Evolutionary conservation across 1,140 invertebrate genomes (phyloP).

Genomic region (Pectinophora gossypiella): DNA sequence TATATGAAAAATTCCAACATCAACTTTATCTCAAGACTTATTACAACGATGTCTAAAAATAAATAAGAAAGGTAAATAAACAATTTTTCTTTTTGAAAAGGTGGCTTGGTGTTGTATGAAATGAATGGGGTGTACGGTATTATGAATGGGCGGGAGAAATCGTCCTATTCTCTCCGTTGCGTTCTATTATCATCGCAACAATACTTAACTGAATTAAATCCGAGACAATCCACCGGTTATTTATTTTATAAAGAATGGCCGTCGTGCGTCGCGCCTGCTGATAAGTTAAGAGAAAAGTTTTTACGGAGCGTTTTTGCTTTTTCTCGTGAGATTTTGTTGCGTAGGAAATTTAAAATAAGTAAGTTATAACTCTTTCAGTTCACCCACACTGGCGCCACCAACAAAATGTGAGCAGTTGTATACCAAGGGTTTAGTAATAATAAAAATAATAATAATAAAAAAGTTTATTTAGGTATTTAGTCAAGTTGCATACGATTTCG

Average conservation of each 20-base stretch:
- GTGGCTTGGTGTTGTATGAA: neutral
- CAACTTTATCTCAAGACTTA: neutral
- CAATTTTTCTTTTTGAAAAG: neutral
- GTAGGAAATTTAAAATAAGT: neutral
- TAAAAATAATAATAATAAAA: no score
- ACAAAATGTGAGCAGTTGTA: no score
- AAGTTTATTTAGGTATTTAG: no score
- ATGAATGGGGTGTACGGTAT: neutral
- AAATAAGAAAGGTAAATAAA: neutral
- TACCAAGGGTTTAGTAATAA: no score
- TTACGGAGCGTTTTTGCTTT: no score
- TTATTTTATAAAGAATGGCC: neutral
- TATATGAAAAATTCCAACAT: neutral
- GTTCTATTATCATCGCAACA: neutral
- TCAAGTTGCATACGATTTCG: no score
- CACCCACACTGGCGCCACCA: neutral
- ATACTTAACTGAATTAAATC: neutral
- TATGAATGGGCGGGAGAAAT: neutral
- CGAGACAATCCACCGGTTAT: neutral
- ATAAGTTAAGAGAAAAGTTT: neutral
- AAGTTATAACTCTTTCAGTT: neutral
- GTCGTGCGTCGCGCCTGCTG: neutral
- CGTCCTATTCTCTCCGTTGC: neutral
- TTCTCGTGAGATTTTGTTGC: neutral
- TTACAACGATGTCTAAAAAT: no score